Base-by-base conservation (phyloP, 2,888 invertebrate species). In the Chironomus tentans region DNA sequence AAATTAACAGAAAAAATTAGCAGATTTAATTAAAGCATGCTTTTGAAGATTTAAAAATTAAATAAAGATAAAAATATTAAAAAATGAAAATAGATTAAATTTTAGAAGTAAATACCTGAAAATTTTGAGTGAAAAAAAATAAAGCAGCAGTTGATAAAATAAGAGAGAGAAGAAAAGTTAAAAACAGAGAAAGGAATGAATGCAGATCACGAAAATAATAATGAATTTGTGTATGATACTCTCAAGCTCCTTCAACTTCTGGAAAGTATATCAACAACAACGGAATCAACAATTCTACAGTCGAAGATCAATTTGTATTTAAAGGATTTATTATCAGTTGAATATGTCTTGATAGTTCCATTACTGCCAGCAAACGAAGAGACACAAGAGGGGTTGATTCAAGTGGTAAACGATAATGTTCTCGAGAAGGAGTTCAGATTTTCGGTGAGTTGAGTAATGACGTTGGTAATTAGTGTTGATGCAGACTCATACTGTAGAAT, bases 301-400 rank as follows among this genome's bases (percentile, higher is more conserved):
- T 22, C 68, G 18, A 65, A 62, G n/a, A 74, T 74, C 22, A 74
- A 74, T 65, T 6, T 77, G 3, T 78, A 86, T 86, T 76, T 86
- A 22, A 76, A 79, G 50, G 84, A 84, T 61, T 84, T 85, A 81
- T 87, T 88, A 76, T 86, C 87, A 76, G 84, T 88, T 0, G 85
- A 86, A 77, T 79, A 85, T 56, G 86, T 84, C 1, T 85, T 90
- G 77, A 81, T 87, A 76, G 84, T 89, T 24, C 84, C 88, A 48
- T 83, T 90, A 22, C 82, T 87, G 73, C 81, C 82, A 15, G 84
- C 86, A 7, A 85, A 86, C 0, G 85, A 87, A 80, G 65, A 21
- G 21, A 65, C 65, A 24, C 21, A 24, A 24, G 89, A 90, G 80
- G 89, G 88, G 1, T 85, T 85, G 50, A 85, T 91, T 22, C 88